Base-by-base conservation (phyloP, 2,888 invertebrate species). In the Lomographa bimaculata region DNA sequence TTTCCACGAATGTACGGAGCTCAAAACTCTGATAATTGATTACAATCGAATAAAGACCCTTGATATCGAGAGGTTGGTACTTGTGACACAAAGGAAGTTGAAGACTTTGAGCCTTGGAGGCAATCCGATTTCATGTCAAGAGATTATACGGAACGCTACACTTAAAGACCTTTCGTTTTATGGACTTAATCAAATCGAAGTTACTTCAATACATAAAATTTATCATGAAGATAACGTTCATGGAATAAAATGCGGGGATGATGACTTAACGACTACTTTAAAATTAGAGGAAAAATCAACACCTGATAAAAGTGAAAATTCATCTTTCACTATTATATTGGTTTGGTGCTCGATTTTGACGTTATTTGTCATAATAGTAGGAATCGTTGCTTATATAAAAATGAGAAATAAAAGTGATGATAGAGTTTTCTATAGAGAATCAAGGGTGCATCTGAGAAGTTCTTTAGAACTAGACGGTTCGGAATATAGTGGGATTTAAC, bases 171-270 rank as follows among this genome's bases (percentile, higher is more conserved):
- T 50, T 25, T 55, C 60, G 17, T 47, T 57, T 12, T 49, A 50
- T 16, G 64, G 56, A 26, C 36, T 46, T 12, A 53, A 60, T 26
- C 59, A 65, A 7, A 58, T 84, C 1, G 71, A 76, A 45, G 71
- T 87, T 1, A 86, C 86, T 7, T 78, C 86, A 3, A 63, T 83
- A 6, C 64, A 87, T 40, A 82, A 83, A 57, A 61, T 85, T 29
- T 85, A 70, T 49, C 80, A 86, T 16, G 85, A 85, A 41, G 87
- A 87, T 30, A 87, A 87, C 50, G 87, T 85, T 0, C 70, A 83
- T 46, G 86, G 86, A 4, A 86, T 87, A 9, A 67, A 65, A 54
- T 87, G 86, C 63, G 86, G 87, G 1, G 69, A 74, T 26, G 46
- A 45, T 6, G 47, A 43, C 10, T 17, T 45, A 24, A 44, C 35